phyloP scores from a whole-genome alignment of 2,888 invertebrate genomes.

The Nomada hirtipes region DNA sequence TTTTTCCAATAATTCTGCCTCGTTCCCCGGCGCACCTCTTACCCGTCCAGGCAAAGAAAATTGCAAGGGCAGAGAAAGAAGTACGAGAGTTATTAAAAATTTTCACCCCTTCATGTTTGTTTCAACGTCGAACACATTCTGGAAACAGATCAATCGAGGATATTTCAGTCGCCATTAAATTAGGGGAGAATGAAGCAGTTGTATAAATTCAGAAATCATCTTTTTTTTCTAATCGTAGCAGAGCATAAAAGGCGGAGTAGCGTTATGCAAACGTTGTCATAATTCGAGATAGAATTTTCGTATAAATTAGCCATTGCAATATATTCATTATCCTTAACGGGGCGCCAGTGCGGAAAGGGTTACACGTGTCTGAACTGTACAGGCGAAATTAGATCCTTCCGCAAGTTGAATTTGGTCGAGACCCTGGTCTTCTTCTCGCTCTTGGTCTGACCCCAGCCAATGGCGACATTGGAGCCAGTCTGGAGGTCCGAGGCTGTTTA shows the following conservation, averaged over 20 bases:
- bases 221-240: too few species aligned
- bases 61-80: too few species aligned
- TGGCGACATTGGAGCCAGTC: slow-evolving; percentile 14
- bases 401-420: slow-evolving; percentile 47
- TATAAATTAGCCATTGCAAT: slow-evolving; percentile 20
- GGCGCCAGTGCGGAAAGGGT: slow-evolving; percentile 29
- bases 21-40: background rate
- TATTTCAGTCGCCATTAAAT: background rate
- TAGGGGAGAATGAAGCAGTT: too few species aligned
- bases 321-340: slow-evolving; percentile 50
- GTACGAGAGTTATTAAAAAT: too few species aligned
- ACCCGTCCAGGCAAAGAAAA: too few species aligned
- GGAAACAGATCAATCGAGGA: too few species aligned
- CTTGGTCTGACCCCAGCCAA: slow-evolving; percentile 17
- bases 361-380: slow-evolving; percentile 45
- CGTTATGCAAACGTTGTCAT: background rate
- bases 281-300: background rate
- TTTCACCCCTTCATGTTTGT: too few species aligned
- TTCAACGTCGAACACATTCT: too few species aligned
- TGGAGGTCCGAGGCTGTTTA: slow-evolving; percentile 48
- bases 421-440: slow-evolving; percentile 39
- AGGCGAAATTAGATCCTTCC: slow-evolving; percentile 63
- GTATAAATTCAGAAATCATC: too few species aligned
- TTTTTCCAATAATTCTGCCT: background rate
- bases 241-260: background rate